Evolutionary conservation across 92 coral and sea anemone species (phyloP), one percentile per base, ranked within the genome.

Genomic region (Isaurus tuberculatus): DNA sequence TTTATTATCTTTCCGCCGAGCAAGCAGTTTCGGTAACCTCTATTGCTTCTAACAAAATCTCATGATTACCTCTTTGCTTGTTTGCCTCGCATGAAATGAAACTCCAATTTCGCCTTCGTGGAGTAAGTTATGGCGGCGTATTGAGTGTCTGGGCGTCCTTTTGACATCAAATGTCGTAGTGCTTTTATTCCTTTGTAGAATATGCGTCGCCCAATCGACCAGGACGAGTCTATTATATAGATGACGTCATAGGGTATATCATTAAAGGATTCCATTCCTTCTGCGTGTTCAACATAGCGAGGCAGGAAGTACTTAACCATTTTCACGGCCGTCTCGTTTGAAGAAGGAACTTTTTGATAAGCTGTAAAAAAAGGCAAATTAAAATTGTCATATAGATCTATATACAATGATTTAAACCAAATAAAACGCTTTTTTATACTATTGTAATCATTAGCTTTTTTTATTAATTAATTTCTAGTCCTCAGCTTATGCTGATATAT

Each of bases 61-160:
- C 46, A 7, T 17, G 20, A 26, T 8, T 87, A 53, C 69, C 20
- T n/a, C 30, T 40, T 72, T 5, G 94, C 89, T 14, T 69, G 79
- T 17, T 73, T 26, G 34, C 66, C 42, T 7, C 69, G 37, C 46
- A 72, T 27, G 49, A 90, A 90, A 14, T 31, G 30, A 81, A 90
- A 90, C 67, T 87, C 78, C 7, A 90, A 25, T 23, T 26, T 51
- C 6, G 94, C 94, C 32, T 37, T 40, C 32, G 51, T 69, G 11
- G 94, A 88, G 87, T 55, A 90, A 67, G 81, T 84, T 27, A 90
- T 87, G 16, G 94, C 89, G 1, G 91, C 91, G 57, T 87, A 87
- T 42, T 75, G 65, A 4, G 89, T 66, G 80, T 75, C 85, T 33
- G 70, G 83, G 14, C 37, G 29, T 8, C 89, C 86, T 37, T 81